phyloP scores from a whole-genome alignment of 2,797 vertebrate genomes.

The Centropyge bicolor region DNA sequence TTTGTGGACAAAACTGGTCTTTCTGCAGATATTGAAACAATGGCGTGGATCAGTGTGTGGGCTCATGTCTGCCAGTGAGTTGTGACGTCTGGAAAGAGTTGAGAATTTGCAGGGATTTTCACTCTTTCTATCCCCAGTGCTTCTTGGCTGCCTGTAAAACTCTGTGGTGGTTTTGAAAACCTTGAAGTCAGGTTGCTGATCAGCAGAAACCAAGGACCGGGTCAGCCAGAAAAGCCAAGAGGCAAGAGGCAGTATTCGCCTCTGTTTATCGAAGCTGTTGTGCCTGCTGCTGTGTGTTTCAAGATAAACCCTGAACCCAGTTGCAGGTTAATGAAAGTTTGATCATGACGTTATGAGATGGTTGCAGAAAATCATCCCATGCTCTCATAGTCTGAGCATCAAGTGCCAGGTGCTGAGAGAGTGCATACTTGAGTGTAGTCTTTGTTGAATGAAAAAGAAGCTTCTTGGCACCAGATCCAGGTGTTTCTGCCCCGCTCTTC shows the following conservation, averaged over 20 bases:
- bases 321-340: slow-evolving; percentile 29
- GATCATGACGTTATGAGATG: slow-evolving; percentile 4
- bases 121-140: slow-evolving; percentile 46
- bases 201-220: slow-evolving; percentile 65
- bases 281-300: slow-evolving; percentile 40
- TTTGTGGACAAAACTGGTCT: slow-evolving; percentile 68
- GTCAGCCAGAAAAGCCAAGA: slow-evolving; percentile 52
- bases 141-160: slow-evolving; percentile 63
- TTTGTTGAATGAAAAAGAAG: slow-evolving; percentile 62
- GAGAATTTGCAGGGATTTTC: slow-evolving; percentile 73
- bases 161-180: slow-evolving; percentile 63
- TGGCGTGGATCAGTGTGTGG: slow-evolving; percentile 65
- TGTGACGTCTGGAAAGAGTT: slow-evolving; percentile 74
- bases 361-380: neutral
- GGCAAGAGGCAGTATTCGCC: slow-evolving; percentile 20
- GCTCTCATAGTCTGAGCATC: slow-evolving; percentile 15
- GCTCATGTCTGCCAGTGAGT: slow-evolving; percentile 62
- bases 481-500: slow-evolving; percentile 56
- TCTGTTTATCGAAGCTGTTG: slow-evolving; percentile 40
- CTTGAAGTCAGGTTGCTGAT: slow-evolving; percentile 71
- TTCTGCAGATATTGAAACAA: slow-evolving; percentile 68
- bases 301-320: slow-evolving; percentile 19
- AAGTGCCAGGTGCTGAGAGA: slow-evolving; percentile 57
- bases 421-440: slow-evolving; percentile 47
- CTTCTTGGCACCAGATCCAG: slow-evolving; percentile 51